Evolutionary conservation across 2,888 invertebrate genomes (phyloP), one percentile per base, ranked within the genome.

Genomic region (Drosophila paranaensis): DNA sequence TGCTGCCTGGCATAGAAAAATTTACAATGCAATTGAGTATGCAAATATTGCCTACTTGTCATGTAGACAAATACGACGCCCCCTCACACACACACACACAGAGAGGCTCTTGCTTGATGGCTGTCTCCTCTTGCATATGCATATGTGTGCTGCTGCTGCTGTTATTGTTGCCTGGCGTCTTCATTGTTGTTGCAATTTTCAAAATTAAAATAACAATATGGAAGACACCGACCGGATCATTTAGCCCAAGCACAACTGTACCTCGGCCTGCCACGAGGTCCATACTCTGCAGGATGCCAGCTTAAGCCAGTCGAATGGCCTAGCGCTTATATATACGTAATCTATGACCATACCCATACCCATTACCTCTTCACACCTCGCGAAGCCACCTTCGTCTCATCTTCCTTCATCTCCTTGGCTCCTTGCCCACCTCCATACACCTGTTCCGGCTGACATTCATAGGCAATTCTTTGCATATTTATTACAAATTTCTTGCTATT

Each of bases 11-110:
- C 88, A 83, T 86, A 88, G 80, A 87, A 89, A 87, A 90, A 91
- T 91, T 90, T 89, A 90, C 91, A 91, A 91, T 91, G 91, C 91
- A 91, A 91, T 91, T 91, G 91, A 91, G 90, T 91, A 91, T 91
- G 91, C 91, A 91, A 91, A 91, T 91, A 91, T 91, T 91, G 91
- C 91, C 91, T 89, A 88, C 91, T 89, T 89, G 84, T 84, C 84
- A 83, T 83, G 87, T 83, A 81, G 81, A 86, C 82, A 86, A 82
- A 83, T 86, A 86, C 81, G 77, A 77, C 78, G 75, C 74, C 50
- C 50, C 56, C 50, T 9, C 2, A 14, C 37, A 35, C 20, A 54
- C 50, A 46, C 46, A 10, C 14, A 20, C 51, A 13, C 33, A 14
- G 30, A 8, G 13, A 11, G 20, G 45, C 62, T 46, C 39, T 58